Percentiles rank a stretch among this genome's conserved stretches.
phyloP scores from a whole-genome alignment of 2,113 vertebrate genomes.

The Amphiprion ocellaris region DNA sequence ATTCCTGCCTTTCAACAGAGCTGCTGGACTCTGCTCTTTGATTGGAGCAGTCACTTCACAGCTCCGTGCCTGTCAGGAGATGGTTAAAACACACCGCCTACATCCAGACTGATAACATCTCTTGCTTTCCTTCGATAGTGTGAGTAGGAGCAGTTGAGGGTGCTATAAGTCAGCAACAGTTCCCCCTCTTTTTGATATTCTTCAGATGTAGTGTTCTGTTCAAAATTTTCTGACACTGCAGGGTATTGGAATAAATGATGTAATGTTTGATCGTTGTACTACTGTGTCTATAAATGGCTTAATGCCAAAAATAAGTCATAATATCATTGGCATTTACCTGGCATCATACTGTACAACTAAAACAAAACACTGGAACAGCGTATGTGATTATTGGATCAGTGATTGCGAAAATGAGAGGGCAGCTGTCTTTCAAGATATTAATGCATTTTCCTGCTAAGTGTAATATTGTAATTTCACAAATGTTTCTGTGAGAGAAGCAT shows the following conservation, averaged over 20 bases:
- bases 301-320: not conserved
- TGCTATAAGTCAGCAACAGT: not conserved
- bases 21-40: slow-evolving; percentile 61
- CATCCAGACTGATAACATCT: slow-evolving; percentile 63
- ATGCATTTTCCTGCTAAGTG: no score
- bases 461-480: no score
- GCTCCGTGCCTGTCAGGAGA: slow-evolving; percentile 55
- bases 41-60: slow-evolving; percentile 70
- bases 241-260: not conserved
- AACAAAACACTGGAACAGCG: not conserved
- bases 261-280: not conserved
- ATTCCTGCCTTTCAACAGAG: slow-evolving; percentile 81
- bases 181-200: not conserved
- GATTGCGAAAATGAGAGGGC: no score
- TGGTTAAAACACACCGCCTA: slow-evolving; percentile 57
- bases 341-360: not conserved
- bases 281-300: not conserved
- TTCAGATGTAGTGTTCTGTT: not conserved
- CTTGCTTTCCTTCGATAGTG: not conserved
- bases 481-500: no score
- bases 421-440: no score
- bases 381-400: no score
- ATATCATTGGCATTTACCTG: not conserved
- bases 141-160: not conserved
- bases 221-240: not conserved